These are phyloP conservation scores for Phalacrocorax aristotelis DNA, from an alignment of 2,113 vertebrate genomes.

Conservation along the genomic window DNA sequence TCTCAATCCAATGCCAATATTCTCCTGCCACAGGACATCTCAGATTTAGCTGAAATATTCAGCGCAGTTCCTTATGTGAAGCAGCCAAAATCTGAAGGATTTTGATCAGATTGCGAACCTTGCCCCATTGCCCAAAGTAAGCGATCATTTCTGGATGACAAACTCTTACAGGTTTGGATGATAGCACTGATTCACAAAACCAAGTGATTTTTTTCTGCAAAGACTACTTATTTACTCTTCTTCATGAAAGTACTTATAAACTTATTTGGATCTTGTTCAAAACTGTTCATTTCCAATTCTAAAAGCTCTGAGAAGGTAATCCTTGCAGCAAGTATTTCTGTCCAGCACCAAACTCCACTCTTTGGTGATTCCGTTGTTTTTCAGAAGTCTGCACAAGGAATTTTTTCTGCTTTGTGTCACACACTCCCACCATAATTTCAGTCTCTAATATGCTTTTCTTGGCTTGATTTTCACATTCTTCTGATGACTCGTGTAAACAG, in stretches of 20 bases:
- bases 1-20: background rate
- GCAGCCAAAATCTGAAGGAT: background rate
- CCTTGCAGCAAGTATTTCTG: background rate
- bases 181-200: background rate
- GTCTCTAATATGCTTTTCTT: background rate
- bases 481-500: background rate
- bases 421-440: background rate
- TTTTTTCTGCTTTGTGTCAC: background rate
- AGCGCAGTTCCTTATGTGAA: rapidly evolving
- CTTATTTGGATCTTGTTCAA: background rate
- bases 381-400: background rate
- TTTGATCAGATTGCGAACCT: rapidly evolving
- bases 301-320: background rate
- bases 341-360: background rate
- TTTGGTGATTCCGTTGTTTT: background rate
- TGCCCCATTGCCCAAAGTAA: background rate
- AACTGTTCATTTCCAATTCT: background rate
- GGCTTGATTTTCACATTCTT: background rate
- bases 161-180: background rate
- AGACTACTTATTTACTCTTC: background rate
- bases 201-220: background rate
- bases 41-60: background rate
- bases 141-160: background rate
- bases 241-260: background rate
- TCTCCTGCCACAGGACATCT: background rate